Percentiles rank a stretch among this genome's conserved stretches.
Conservation (phyloP, 35 echinoderm and acorn worm species). For the Ophiothrix spiculata region DNA sequence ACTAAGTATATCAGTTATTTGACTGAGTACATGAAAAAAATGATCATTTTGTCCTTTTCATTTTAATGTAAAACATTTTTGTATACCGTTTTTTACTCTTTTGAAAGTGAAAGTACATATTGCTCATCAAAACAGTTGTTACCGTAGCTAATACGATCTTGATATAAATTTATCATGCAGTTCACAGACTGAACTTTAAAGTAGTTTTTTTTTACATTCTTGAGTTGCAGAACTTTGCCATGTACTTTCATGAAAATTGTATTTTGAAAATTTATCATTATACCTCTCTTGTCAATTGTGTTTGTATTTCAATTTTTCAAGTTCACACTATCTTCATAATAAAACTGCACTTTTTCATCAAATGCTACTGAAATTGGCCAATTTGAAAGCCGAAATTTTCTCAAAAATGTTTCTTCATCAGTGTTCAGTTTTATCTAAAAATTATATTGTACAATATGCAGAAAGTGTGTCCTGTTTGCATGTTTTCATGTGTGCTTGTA, state of each 20-base stretch:
- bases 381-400: not conserved
- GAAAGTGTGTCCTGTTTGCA: constrained; percentile 15
- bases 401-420: not conserved
- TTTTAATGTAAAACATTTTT: too few relatives aligned
- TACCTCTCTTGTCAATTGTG: not conserved
- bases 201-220: too few relatives aligned
- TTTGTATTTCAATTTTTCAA: not conserved
- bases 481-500: not conserved
- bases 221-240: too few relatives aligned
- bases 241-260: not conserved
- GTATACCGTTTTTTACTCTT: too few relatives aligned
- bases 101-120: too few relatives aligned
- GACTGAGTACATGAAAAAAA: too few relatives aligned
- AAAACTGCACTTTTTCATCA: not conserved
- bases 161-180: too few relatives aligned
- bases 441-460: not conserved
- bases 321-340: constrained; percentile 13
- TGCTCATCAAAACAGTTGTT: too few relatives aligned
- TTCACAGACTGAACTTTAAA: too few relatives aligned
- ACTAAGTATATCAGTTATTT: too few relatives aligned
- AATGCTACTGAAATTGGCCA: not conserved
- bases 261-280: not conserved
- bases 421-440: not conserved
- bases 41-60: too few relatives aligned
- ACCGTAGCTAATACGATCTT: too few relatives aligned